Base-by-base conservation (phyloP, 2,888 invertebrate genomes). In the Abscondita cerata region DNA sequence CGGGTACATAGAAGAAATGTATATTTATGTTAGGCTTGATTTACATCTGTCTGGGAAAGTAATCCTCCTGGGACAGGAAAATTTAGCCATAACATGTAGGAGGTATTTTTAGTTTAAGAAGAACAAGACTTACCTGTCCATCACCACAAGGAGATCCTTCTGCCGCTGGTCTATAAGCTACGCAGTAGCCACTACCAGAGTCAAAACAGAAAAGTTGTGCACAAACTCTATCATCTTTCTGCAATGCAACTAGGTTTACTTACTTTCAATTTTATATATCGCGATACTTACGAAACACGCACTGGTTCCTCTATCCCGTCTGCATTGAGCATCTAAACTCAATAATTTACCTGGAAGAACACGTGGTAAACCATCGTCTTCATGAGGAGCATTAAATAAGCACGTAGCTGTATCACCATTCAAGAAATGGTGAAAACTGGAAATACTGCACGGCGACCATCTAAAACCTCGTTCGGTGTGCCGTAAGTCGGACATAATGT, bases 161-260 rank as follows among this genome's bases (percentile, higher is more conserved):
- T 1, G 96, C 96, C 11, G 96, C 96, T 12, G 96, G 96, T 72
- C 96, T 85, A 83, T 96, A 96, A 60, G 96, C 96, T 62, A 96
- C 96, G 82, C 96, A 96, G 82, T 96, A 96, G 19, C 96, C 96
- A 71, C 95, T 96, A 64, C 92, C 91, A 36, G 95, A 91, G 82
- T 96, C 96, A 80, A 96, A 96, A 79, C 96, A 96, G 83, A 96
- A 96, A 68, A 96, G 83, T 82, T 96, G 96, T 25, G 96, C 95
- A 79, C 96, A 96, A 19, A 96, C 96, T 40, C 96, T 87, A 81
- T 96, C 95, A 78, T 96, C 96, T 86, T 96, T 96, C 95, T 93
- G 84, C 3, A 62, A 59, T 34, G 54, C 12, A n/a, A 31, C 31
- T 20, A 41, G 9, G 16, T 6, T 34, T 36, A 52, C 3, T 16